A percentile compares a stretch with the other conserved stretches of the same genome.
phyloP scores from a whole-genome alignment of 2,888 invertebrate species.

The Deilephila elpenor region DNA sequence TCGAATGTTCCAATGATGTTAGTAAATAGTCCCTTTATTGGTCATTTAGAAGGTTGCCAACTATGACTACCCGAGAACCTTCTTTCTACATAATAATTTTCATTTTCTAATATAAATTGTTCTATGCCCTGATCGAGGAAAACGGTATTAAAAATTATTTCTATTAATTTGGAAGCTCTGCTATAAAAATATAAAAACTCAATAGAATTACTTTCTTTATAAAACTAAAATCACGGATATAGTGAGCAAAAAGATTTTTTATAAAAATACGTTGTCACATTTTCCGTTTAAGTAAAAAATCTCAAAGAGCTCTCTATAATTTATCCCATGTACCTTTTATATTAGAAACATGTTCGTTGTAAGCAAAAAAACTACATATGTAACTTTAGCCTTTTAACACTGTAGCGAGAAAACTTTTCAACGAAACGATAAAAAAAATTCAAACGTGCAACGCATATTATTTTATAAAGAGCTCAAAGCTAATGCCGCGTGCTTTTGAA shows the following conservation, averaged over 20 bases:
- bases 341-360: conserved; percentile 12
- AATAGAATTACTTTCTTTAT: no score
- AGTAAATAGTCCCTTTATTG: no score
- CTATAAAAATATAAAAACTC: no score
- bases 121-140: no score
- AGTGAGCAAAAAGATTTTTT: background rate
- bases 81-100: no score
- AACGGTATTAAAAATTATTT: no score
- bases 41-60: no score
- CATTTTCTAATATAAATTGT: no score
- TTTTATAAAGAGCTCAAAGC: conserved; percentile 19
- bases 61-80: no score
- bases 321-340: background rate
- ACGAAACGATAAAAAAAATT: background rate
- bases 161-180: no score
- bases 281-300: background rate
- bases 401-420: background rate
- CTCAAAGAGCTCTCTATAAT: background rate
- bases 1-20: no score
- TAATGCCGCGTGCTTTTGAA: conserved; percentile 9
- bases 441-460: background rate
- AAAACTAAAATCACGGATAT: background rate
- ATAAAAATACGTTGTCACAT: background rate
- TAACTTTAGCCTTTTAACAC: conserved; percentile 2
- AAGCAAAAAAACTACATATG: conserved; percentile 17